These are phyloP conservation scores for Ephestia elutella DNA, from an alignment of 1,140 invertebrate genomes.

Conservation along the genomic window DNA sequence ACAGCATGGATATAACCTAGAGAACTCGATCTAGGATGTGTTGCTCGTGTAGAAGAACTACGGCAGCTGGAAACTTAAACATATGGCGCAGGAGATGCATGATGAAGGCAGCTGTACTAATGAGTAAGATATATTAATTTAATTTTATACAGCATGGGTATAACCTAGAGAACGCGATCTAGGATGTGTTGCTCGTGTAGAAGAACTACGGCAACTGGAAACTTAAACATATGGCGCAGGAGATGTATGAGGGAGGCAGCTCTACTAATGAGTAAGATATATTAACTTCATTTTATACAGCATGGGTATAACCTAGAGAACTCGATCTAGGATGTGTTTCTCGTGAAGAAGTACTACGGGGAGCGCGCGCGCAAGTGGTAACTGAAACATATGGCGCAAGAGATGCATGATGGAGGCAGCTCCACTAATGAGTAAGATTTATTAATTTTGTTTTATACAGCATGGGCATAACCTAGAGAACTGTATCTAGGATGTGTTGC, in stretches of 20 bases:
- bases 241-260: conserved; percentile 76
- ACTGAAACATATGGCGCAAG: conserved; percentile 87
- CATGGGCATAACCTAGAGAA: no score
- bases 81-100: conserved; percentile 80
- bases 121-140: conserved; percentile 78
- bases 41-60: conserved; percentile 96
- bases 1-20: no score
- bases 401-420: conserved; percentile 76
- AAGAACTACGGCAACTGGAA: conserved; percentile 96
- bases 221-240: conserved; percentile 87
- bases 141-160: no score
- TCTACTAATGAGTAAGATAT: conserved; percentile 82
- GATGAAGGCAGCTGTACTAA: conserved; percentile 80
- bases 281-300: no score
- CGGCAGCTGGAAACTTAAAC: conserved; percentile 94
- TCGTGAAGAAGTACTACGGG: conserved; percentile 95
- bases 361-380: conserved; percentile 93
- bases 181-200: conserved; percentile 95
- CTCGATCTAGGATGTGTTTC: conserved; percentile 91
- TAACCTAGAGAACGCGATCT: no score
- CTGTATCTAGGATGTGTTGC: conserved; percentile 91
- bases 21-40: conserved; percentile 92
- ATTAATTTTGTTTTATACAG: no score
- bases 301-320: no score
- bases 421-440: conserved; percentile 82